Conservation (phyloP, 2,113 vertebrate species). For the Suricata suricatta region DNA sequence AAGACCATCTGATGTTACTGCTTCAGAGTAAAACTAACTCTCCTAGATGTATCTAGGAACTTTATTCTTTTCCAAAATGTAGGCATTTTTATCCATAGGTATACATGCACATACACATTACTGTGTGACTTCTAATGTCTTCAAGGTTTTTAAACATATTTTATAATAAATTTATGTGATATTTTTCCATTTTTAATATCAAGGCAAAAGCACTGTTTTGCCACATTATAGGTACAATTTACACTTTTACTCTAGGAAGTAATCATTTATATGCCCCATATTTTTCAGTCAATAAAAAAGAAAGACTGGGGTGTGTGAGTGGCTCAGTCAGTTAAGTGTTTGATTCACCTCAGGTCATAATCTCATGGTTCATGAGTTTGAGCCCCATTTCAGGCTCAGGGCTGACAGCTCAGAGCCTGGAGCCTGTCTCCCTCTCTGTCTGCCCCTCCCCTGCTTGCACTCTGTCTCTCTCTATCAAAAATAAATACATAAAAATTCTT, state of each 20-base stretch:
- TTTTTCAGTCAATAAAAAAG: not conserved
- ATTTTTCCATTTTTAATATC: not conserved
- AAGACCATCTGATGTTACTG: not conserved
- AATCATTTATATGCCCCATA: not conserved
- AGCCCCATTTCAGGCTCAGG: too few relatives aligned
- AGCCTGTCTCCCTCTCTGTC: too few relatives aligned
- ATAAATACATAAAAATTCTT: too few relatives aligned
- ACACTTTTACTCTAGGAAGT: not conserved
- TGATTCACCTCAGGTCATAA: too few relatives aligned
- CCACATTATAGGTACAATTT: not conserved
- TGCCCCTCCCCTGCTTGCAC: too few relatives aligned
- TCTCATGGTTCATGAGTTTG: too few relatives aligned
- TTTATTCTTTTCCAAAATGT: not conserved
- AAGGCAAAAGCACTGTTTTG: not conserved
- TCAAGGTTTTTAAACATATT: not conserved
- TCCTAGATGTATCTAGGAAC: not conserved
- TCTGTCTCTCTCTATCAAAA: too few relatives aligned
- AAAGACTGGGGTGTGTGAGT: too few relatives aligned
- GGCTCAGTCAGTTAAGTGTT: too few relatives aligned
- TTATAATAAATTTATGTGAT: not conserved
- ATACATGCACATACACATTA: not conserved
- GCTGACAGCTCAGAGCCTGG: too few relatives aligned
- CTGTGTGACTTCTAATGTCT: not conserved
- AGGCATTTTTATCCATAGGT: not conserved
- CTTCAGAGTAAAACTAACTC: not conserved